phyloP scores from a whole-genome alignment of 2,113 vertebrate genomes.

The Halcyon senegalensis region DNA sequence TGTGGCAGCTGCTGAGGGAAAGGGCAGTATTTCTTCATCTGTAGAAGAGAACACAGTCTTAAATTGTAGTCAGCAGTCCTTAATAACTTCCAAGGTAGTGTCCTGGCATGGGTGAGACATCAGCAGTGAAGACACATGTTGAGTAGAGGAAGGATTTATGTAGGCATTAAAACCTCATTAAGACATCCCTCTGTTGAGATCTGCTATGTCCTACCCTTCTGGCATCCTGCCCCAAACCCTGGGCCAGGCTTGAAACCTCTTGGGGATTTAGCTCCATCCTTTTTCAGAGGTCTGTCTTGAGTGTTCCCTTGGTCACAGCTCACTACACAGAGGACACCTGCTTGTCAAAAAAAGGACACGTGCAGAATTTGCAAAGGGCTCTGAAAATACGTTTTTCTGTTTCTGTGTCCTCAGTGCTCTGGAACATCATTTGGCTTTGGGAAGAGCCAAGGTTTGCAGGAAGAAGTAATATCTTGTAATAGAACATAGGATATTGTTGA shows the following conservation, averaged over 20 bases:
- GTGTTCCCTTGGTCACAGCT: background rate
- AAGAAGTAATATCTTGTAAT: constrained; percentile 28
- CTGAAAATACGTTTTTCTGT: background rate
- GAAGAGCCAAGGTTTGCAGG: background rate
- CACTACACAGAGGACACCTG: background rate
- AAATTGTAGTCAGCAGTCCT: background rate
- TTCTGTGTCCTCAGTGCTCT: background rate
- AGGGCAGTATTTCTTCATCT: background rate
- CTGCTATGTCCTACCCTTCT: background rate
- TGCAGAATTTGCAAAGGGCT: background rate
- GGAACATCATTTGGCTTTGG: background rate
- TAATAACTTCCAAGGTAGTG: background rate
- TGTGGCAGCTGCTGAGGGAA: background rate
- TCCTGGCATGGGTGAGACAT: background rate
- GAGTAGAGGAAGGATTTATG: background rate
- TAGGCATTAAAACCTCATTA: background rate
- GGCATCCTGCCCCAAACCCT: background rate
- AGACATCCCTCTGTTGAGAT: background rate
- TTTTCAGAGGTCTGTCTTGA: background rate
- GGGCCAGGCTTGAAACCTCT: background rate
- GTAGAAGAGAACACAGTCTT: background rate
- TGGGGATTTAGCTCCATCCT: background rate
- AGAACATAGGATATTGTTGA: background rate
- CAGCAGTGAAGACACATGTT: background rate
- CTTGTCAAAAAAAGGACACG: background rate